Base-by-base conservation (phyloP, 2,797 vertebrate genomes). In the Rachycentron canadum region DNA sequence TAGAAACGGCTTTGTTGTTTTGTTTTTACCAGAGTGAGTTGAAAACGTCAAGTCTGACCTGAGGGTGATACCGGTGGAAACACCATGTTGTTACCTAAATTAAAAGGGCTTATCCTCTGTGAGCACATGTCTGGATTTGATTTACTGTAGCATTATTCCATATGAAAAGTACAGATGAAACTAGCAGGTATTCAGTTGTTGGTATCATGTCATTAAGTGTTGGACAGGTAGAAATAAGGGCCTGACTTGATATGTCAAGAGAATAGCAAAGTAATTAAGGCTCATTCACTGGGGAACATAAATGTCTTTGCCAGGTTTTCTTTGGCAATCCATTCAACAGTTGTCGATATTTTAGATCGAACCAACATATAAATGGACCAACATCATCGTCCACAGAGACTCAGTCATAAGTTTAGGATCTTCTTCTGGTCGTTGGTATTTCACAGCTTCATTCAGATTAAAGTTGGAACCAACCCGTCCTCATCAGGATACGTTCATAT, bases 21-120 rank as follows among this genome's bases (percentile, higher is more conserved):
- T 32, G 3, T 32, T 32, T 32, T 32, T 32, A 32, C 7, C 7
- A 7, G 34, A 7, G 6, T 7, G 34, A 10, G n/a, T 30, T 66
- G 0, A 16, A 14, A 19, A 10, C 19, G 17, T 34, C 7, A 28
- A 2, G 2, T 74, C 63, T 74, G 38, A 12, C 68, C 74, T 62
- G 65, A 43, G 36, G 75, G 75, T 57, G 82, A 74, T 77, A 65
- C 64, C 52, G 80, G 34, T 74, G 71, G n/a, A 60, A 64, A 60
- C 34, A 25, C 26, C 26, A 2, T 40, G 57, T 38, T 8, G 14
- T 47, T 17, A 1, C 17, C 19, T 28, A 10, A 45, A 36, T 50
- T 47, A 26, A 41, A 63, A 32, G 21, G 8, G 5, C 41, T 57
- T 62, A 5, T 49, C 14, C 8, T 40, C 21, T 57, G 32, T 57